A percentile compares a stretch with the other conserved stretches of the same genome.
These are phyloP conservation scores for Sebastiscus tertius DNA, from an alignment of 2,797 vertebrate species.

Conservation along the genomic window DNA sequence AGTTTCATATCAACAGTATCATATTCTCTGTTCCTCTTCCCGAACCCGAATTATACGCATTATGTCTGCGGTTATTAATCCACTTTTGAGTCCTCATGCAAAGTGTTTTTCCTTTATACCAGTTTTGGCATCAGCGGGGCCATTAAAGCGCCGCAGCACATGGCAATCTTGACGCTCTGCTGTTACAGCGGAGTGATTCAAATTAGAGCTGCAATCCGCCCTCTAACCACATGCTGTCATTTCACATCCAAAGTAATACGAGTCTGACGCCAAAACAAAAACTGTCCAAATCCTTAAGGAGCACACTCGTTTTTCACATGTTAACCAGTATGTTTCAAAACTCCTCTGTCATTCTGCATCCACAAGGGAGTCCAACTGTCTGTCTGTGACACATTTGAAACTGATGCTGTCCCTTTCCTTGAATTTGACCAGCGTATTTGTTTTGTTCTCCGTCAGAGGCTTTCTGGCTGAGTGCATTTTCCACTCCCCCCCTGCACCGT, in stretches of 20 bases:
- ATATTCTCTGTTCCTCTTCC: background rate
- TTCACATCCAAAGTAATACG: slow-evolving; percentile 47
- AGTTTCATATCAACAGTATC: background rate
- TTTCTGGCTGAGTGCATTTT: slow-evolving; percentile 55
- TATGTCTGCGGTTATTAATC: background rate
- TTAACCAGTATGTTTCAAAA: slow-evolving; percentile 29
- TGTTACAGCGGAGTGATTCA: background rate
- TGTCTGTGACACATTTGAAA: background rate
- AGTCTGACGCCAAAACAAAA: slow-evolving; percentile 48
- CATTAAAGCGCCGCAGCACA: background rate
- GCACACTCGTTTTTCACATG: slow-evolving; percentile 13
- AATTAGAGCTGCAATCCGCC: slow-evolving; percentile 42
- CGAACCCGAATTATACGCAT: background rate
- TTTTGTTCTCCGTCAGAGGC: slow-evolving; percentile 43
- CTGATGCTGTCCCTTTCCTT: background rate
- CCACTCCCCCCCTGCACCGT: slow-evolving; percentile 4
- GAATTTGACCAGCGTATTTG: slow-evolving; percentile 30
- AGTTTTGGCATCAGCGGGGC: background rate
- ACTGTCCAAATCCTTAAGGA: slow-evolving; percentile 30
- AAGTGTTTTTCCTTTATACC: background rate
- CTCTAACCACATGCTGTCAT: slow-evolving; percentile 55
- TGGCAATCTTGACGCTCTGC: slow-evolving; percentile 13
- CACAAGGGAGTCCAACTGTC: slow-evolving; percentile 12
- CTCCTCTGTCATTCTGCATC: slow-evolving; percentile 8
- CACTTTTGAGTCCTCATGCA: background rate